phyloP scores from a whole-genome alignment of 92 coral and sea anemone species.

The Paramuricea clavata region DNA sequence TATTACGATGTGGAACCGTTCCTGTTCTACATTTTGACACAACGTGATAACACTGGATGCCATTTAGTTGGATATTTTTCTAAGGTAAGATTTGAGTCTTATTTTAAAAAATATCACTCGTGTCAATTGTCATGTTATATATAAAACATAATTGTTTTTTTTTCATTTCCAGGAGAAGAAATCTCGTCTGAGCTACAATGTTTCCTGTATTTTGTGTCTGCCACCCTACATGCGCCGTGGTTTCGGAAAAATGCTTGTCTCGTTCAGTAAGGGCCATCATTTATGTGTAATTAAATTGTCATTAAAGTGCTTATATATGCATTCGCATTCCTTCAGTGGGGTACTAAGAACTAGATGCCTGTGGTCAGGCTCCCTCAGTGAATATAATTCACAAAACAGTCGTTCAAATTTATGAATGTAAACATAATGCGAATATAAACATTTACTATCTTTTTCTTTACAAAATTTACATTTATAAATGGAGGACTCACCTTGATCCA shows the following conservation, averaged over 20 bases:
- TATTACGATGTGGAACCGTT: conserved; percentile 99
- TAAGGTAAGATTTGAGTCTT: conserved; percentile 67
- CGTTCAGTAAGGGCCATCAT: conserved; percentile 84
- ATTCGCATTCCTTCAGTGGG: too few relatives aligned
- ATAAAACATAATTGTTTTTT: neutral
- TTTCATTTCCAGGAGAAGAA: conserved; percentile 82
- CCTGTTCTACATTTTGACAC: conserved; percentile 96
- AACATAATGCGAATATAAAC: too few relatives aligned
- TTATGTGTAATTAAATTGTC: neutral
- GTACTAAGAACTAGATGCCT: neutral
- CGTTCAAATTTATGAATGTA: too few relatives aligned
- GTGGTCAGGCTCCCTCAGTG: neutral
- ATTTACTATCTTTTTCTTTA: too few relatives aligned
- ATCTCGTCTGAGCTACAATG: conserved; percentile 94
- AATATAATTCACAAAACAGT: too few relatives aligned
- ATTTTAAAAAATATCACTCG: neutral
- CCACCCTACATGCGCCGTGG: conserved; percentile 98
- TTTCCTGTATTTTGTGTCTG: conserved; percentile 93
- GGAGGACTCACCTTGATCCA: too few relatives aligned
- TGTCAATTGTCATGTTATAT: neutral
- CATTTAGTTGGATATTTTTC: conserved; percentile 96
- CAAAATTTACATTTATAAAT: too few relatives aligned
- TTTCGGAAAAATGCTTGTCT: conserved; percentile 96
- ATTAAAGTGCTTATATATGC: neutral
- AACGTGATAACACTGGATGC: conserved; percentile 90